These are phyloP conservation scores for Saturnia pavonia DNA, from an alignment of 2,888 invertebrate genomes.

Conservation along the genomic window DNA sequence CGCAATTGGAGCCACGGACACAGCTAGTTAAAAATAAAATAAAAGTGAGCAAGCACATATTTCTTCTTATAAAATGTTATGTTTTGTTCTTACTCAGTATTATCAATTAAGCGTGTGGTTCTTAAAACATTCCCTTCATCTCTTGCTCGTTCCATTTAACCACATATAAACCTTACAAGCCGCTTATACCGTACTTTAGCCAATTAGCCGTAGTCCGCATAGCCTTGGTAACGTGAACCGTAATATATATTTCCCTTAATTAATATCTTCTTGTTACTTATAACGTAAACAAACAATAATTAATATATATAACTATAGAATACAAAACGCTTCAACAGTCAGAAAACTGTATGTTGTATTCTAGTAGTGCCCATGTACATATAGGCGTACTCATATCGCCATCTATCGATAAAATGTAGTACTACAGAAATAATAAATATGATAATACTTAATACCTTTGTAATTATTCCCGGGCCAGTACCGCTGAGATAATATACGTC, in stretches of 20 bases:
- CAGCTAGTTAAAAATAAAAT: too few species aligned
- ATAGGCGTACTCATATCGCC: too few species aligned
- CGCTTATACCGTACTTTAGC: conserved; percentile 11
- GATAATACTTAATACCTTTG: too few species aligned
- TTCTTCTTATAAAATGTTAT: too few species aligned
- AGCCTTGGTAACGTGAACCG: not conserved
- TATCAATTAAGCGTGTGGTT: not conserved
- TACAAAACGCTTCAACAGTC: not conserved
- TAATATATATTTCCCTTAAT: not conserved
- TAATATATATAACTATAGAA: not conserved
- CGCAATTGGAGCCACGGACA: too few species aligned
- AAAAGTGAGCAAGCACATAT: too few species aligned
- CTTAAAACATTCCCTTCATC: not conserved
- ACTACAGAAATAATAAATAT: too few species aligned
- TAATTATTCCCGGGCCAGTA: too few species aligned
- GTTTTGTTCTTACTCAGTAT: not conserved
- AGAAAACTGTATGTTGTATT: not conserved
- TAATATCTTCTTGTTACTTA: not conserved
- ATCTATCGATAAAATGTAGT: too few species aligned
- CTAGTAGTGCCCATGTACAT: not conserved
- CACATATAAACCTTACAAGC: conserved; percentile 10
- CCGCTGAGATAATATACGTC: too few species aligned
- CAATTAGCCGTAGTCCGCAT: conserved; percentile 8
- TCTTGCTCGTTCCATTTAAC: not conserved
- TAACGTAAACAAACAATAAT: not conserved